phyloP scores from a whole-genome alignment of 2,113 vertebrate species.

The Motacilla alba region DNA sequence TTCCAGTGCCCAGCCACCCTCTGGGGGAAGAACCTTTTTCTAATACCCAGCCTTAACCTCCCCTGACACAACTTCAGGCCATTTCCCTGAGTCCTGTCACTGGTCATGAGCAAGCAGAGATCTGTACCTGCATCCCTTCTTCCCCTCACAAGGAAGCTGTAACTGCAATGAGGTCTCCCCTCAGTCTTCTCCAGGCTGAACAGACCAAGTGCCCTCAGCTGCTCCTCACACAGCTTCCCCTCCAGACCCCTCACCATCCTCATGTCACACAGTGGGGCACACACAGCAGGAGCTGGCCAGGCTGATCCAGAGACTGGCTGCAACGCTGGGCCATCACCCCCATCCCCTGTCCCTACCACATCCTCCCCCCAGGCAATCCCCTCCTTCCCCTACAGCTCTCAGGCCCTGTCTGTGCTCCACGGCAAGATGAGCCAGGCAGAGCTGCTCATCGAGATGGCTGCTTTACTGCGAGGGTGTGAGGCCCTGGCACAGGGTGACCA shows the following conservation, averaged over 20 bases:
- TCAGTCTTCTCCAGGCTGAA: not conserved
- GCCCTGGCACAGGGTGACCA: not conserved
- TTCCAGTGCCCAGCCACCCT: accelerated
- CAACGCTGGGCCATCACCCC: not conserved
- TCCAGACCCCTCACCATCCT: not conserved
- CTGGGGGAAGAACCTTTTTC: not conserved
- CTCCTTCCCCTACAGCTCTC: accelerated
- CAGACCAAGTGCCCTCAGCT: not conserved
- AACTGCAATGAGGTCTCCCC: not conserved
- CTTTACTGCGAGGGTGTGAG: not conserved
- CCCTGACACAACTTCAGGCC: not conserved
- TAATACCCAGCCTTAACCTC: accelerated
- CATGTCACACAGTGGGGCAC: not conserved
- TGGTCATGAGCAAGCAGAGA: not conserved
- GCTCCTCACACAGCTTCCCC: accelerated
- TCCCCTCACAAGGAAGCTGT: accelerated
- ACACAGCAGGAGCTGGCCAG: not conserved
- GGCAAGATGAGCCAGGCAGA: not conserved
- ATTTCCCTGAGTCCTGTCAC: accelerated
- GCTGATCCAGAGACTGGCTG: not conserved
- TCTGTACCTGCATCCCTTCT: accelerated
- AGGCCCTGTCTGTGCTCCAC: not conserved
- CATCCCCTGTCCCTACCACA: not conserved
- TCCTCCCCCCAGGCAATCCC: not conserved
- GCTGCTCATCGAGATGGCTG: not conserved